phyloP scores from a whole-genome alignment of 2,888 invertebrate genomes.

The Sarcophaga rosellei region DNA sequence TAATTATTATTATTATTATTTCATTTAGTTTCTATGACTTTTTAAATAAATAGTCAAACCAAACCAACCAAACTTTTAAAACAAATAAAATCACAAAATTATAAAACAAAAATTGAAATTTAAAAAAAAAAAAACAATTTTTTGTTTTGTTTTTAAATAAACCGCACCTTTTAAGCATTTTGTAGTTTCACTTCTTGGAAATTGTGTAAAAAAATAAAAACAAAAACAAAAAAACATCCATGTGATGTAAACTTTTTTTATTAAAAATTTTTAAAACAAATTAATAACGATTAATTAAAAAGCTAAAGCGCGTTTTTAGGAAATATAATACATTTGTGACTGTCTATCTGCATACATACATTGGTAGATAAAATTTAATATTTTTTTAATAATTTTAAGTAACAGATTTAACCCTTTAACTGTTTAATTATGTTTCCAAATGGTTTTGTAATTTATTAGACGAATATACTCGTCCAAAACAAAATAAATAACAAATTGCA shows the following conservation, averaged over 20 bases:
- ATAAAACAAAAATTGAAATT: conserved; percentile 27
- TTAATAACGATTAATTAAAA: conserved; percentile 36
- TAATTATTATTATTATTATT: conserved; percentile 11
- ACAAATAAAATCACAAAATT: no score
- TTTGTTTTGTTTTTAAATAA: background rate
- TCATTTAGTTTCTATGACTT: conserved; percentile 4
- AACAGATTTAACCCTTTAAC: no score
- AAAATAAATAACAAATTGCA: no score
- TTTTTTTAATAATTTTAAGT: no score
- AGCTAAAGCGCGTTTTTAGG: background rate
- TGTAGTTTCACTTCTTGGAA: conserved; percentile 38
- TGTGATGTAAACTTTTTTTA: conserved; percentile 9
- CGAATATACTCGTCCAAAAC: no score
- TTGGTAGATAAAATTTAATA: no score
- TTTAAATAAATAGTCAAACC: no score
- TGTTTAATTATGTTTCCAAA: no score
- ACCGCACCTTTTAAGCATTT: conserved; percentile 45
- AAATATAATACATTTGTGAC: background rate
- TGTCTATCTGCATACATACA: no score
- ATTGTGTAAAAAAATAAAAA: conserved; percentile 21
- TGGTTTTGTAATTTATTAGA: no score
- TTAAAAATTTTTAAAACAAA: background rate
- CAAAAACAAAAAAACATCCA: background rate
- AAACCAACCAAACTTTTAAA: no score
- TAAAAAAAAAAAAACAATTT: background rate